These are phyloP conservation scores for Diplodus puntazzo DNA, from an alignment of 2,797 vertebrate species.

Conservation along the genomic window DNA sequence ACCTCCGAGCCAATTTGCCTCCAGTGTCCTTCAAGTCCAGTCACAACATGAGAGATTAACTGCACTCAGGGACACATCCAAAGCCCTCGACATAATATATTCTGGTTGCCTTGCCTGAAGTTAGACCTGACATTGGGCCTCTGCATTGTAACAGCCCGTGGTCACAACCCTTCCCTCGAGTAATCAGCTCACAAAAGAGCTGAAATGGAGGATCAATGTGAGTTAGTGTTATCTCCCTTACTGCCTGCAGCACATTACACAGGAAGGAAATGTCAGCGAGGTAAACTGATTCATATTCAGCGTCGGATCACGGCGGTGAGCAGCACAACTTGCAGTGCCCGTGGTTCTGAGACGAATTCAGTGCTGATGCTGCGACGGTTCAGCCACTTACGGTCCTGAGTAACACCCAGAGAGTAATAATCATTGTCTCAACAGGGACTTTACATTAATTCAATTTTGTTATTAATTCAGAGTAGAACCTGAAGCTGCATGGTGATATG, in stretches of 20 bases:
- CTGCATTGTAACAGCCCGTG: constrained; percentile 56
- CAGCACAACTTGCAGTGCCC: constrained; percentile 17
- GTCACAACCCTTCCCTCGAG: constrained; percentile 51
- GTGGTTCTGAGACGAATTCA: constrained; percentile 27
- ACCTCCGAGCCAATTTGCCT: constrained; percentile 45
- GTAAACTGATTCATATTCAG: constrained; percentile 61
- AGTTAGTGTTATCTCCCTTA: constrained; percentile 72
- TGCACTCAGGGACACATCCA: constrained; percentile 48
- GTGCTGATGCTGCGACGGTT: constrained; percentile 17
- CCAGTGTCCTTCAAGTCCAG: constrained; percentile 50
- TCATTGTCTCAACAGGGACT: background rate
- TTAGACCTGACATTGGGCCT: constrained; percentile 73
- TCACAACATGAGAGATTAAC: constrained; percentile 49
- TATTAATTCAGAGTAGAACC: background rate
- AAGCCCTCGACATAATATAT: constrained; percentile 51
- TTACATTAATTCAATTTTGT: background rate
- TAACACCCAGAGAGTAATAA: background rate
- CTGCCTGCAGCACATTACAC: constrained; percentile 49
- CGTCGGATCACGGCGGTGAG: constrained; percentile 11
- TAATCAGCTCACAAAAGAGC: constrained; percentile 73
- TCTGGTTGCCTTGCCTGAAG: constrained; percentile 58
- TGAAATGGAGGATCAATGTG: constrained; percentile 75
- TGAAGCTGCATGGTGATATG: too few species aligned
- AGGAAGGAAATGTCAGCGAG: constrained; percentile 55
- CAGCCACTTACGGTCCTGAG: constrained; percentile 4